Conservation (phyloP, 2,797 vertebrate species). For the Pantherophis vulpinus region DNA sequence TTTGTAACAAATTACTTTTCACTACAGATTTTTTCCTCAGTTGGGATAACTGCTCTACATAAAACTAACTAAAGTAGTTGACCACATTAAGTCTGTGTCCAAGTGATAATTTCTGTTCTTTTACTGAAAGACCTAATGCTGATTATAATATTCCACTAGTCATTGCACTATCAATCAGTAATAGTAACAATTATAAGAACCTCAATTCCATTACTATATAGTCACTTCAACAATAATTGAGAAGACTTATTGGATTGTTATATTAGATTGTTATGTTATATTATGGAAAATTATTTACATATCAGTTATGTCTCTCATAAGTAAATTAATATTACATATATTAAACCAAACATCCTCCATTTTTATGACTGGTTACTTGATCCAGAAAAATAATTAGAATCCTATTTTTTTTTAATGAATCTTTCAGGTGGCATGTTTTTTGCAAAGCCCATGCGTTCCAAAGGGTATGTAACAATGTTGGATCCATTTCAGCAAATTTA, state of each 20-base stretch:
- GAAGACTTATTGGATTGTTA: background rate
- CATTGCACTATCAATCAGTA: background rate
- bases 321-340: background rate
- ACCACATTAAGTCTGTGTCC: background rate
- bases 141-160: background rate
- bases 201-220: background rate
- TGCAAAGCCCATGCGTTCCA: constrained; percentile 95
- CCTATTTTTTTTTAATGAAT: background rate
- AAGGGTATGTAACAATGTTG: constrained; percentile 96
- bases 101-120: background rate
- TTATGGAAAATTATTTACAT: background rate
- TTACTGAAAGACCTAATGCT: background rate
- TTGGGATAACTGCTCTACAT: background rate
- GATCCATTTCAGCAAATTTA: constrained; percentile 97
- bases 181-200: background rate
- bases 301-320: background rate
- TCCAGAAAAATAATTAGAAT: background rate
- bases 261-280: background rate
- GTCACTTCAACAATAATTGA: background rate
- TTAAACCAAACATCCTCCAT: background rate
- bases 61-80: background rate
- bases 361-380: background rate
- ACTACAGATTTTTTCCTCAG: background rate
- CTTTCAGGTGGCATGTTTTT: constrained; percentile 92
- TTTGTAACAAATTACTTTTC: background rate